These are phyloP conservation scores for Limenitis camilla DNA, from an alignment of 2,888 invertebrate genomes.

Conservation along the genomic window DNA sequence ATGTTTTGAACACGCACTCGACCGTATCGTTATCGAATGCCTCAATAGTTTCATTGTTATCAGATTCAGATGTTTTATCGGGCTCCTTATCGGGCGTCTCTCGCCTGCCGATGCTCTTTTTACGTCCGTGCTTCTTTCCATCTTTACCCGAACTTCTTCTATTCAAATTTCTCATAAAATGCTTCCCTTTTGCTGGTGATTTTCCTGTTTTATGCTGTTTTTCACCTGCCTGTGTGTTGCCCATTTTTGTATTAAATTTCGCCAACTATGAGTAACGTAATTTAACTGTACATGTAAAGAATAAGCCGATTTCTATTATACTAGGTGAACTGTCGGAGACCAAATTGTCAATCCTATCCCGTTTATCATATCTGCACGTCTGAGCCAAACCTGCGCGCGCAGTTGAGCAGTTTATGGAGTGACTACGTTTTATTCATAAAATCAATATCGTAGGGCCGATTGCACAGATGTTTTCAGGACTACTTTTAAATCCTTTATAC, in stretches of 20 bases:
- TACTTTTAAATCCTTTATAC: too few species aligned
- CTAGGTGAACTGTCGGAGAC: background rate
- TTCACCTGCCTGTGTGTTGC: slow-evolving; percentile 70
- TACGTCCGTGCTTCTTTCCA: slow-evolving; percentile 58
- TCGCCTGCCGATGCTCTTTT: slow-evolving; percentile 57
- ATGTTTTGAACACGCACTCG: slow-evolving; percentile 62
- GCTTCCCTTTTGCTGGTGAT: slow-evolving; percentile 74
- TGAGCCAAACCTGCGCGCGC: too few species aligned
- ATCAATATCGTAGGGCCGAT: too few species aligned
- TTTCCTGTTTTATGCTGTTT: slow-evolving; percentile 70
- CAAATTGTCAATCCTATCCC: background rate
- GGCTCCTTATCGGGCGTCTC: slow-evolving; percentile 51
- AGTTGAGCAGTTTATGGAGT: too few species aligned
- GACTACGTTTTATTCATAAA: too few species aligned
- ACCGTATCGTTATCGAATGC: slow-evolving; percentile 66
- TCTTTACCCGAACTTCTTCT: slow-evolving; percentile 59
- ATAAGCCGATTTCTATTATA: background rate
- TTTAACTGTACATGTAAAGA: background rate
- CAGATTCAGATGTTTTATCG: slow-evolving; percentile 68
- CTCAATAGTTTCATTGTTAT: slow-evolving; percentile 63
- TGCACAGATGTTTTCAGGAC: too few species aligned
- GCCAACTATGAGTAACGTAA: background rate
- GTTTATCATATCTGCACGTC: too few species aligned
- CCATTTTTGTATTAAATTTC: slow-evolving; percentile 51
- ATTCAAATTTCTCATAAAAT: slow-evolving; percentile 69